Evolutionary conservation across 2,888 invertebrate genomes (phyloP), one percentile per base, ranked within the genome.

Genomic region (Polylopha cassiicola): DNA sequence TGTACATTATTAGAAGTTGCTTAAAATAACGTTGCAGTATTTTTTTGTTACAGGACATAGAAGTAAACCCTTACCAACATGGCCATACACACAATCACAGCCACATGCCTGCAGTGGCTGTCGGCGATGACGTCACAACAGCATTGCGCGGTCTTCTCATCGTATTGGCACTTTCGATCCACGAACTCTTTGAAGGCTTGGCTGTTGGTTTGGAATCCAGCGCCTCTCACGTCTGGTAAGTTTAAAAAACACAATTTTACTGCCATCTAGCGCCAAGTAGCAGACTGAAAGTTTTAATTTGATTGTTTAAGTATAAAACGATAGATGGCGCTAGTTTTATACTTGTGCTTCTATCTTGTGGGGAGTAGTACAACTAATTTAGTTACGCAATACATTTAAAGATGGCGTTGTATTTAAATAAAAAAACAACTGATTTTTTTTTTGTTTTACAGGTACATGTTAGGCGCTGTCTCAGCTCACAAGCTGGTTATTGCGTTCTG

Each of bases 401-500:
- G n/a, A n/a, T n/a, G n/a, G n/a, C n/a, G n/a, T n/a, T n/a, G n/a
- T n/a, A n/a, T 28, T 21, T 37, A 5, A 11, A 13, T 8, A 15
- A 7, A 14, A 23, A 18, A 8, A 23, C n/a, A 18, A 18, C 27
- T 27, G 2, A n/a, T 11, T 10, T 13, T 21, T 20, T 32, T 39
- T 18, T 20, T 37, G 43, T 37, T 20, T 64, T 71, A 1, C 62
- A 89, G 89, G 89, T 94, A 94, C 68, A 92, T 95, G 90, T 91
- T 95, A 61, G 93, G 89, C 3, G 95, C 95, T 0, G 90, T 95
- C 1, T 90, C 93, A 0, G 92, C 93, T 0, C 95, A 95, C 71
- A 95, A 95, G 69, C 85, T 95, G 28, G 94, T 95, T 13, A 91
- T 95, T 45, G 94, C 95, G 0, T 95, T 95, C 69, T 95, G 95